Base-by-base conservation (phyloP, 64 coral and sea anemone genomes). In the Anthopleura sola region DNA sequence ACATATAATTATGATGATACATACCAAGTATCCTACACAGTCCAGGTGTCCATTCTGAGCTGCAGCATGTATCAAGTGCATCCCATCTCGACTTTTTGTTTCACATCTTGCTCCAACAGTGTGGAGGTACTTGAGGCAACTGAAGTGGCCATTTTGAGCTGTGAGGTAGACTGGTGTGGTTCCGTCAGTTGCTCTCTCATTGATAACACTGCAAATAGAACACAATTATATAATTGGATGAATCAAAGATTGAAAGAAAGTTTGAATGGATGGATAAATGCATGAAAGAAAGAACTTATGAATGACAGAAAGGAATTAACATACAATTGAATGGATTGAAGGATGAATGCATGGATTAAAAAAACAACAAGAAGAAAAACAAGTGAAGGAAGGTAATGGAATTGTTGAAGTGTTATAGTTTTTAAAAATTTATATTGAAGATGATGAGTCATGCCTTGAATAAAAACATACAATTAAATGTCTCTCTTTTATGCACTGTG, bases 21-120 rank as follows among this genome's bases (percentile, higher is more conserved):
- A 39, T 62, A 97, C 94, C 94, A 97, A 62, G 85, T 92, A 92
- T 18, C 87, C 94, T 3, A 92, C 13, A 75, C 94, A 97, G 78
- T 97, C 94, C 26, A 97, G 60, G 64, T 97, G 90, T 60, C 94
- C 94, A 92, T 97, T 97, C 80, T 97, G 94, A 44, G 94, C 90
- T 6, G 94, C 94, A 24, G 83, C 94, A 85, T 97, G 94, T 62
- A 97, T 93, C 47, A 87, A 89, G 17, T 91, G 84, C 94, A 97
- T 97, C 23, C 94, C 94, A 75, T 97, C 94, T 69, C 94, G 16
- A 34, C 90, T 92, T 78, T 46, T 97, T 8, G 87, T 37, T 26
- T 92, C 54, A 68, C 90, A 97, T 44, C 86, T 97, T 34, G 85
- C 94, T 49, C 90, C 94, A 3, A 92, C 84, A 20, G 85, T 86